A percentile compares a stretch with the other conserved stretches of the same genome.
Evolutionary conservation across 2,797 vertebrate species (phyloP).

Genomic region (Clarias fuscus): DNA sequence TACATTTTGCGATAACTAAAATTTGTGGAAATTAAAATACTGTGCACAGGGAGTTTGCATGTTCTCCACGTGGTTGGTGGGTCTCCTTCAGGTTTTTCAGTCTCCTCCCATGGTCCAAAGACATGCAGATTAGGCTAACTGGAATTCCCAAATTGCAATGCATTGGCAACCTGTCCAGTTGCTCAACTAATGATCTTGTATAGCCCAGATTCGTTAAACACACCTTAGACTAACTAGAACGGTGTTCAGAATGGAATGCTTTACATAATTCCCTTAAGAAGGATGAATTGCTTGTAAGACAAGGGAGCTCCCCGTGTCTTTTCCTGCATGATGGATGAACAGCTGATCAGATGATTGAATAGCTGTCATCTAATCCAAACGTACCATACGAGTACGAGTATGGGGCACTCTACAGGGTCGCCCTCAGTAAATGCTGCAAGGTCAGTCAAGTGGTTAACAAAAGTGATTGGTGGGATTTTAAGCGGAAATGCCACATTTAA

Average conservation of each 20-base stretch:
- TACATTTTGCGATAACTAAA: background rate
- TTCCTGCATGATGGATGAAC: constrained; percentile 13
- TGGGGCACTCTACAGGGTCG: background rate
- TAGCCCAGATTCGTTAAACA: background rate
- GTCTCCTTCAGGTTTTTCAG: no score
- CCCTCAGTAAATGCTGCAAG: background rate
- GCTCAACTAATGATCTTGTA: background rate
- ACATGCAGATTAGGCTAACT: no score
- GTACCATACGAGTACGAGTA: background rate
- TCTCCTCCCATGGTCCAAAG: no score
- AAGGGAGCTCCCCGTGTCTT: background rate
- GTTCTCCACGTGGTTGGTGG: background rate
- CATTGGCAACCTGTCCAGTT: no score
- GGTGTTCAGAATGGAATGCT: background rate
- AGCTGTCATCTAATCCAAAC: background rate
- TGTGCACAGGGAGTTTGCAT: no score
- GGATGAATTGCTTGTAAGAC: background rate
- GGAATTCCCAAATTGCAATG: no score
- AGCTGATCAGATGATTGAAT: constrained; percentile 7
- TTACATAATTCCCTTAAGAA: background rate
- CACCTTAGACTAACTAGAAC: background rate
- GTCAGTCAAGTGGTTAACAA: background rate
- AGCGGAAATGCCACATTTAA: background rate
- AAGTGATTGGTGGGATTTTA: background rate
- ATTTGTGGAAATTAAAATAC: no score